These are phyloP conservation scores for Oscheius myriophilus DNA, from an alignment of 2,888 invertebrate genomes.

Conservation along the genomic window DNA sequence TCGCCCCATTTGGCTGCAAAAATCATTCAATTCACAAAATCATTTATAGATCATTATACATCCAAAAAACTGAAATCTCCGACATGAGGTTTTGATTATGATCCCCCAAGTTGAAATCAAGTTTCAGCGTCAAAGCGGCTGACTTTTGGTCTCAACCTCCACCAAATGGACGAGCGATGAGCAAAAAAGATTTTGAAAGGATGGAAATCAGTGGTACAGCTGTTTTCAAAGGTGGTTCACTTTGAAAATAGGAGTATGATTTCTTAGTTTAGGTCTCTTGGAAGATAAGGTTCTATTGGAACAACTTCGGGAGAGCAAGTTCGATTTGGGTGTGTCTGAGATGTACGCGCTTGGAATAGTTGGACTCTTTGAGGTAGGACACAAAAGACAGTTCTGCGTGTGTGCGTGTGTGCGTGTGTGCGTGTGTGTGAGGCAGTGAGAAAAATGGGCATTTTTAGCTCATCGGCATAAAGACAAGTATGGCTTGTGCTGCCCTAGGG, in stretches of 20 bases:
- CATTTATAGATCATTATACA: conserved; percentile 1
- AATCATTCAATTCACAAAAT: conserved; percentile 2
- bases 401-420: too few species aligned
- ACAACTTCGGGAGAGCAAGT: background rate
- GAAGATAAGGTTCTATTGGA: background rate
- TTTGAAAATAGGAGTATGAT: too few species aligned
- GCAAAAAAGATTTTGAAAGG: background rate
- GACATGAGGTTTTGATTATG: conserved; percentile 9
- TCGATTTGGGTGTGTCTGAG: conserved; percentile 17
- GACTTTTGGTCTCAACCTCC: conserved; percentile 7
- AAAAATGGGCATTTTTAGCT: conserved; percentile 13
- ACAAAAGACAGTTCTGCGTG: too few species aligned
- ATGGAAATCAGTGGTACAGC: background rate
- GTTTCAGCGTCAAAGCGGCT: conserved; percentile 2
- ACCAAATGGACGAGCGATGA: background rate
- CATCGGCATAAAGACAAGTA: conserved; percentile 4
- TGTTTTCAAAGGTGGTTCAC: too few species aligned
- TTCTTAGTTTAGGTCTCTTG: conserved; percentile 1
- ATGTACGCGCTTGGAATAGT: background rate
- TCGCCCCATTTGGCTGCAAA: background rate
- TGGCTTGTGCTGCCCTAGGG: conserved; percentile 10
- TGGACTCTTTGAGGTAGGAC: conserved; percentile 18
- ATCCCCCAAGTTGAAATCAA: too few species aligned
- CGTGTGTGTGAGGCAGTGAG: too few species aligned
- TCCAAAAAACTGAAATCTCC: background rate